Percentiles rank a stretch among this genome's conserved stretches.
phyloP scores from a whole-genome alignment of 1,140 invertebrate species.

The Papilio dardanus region DNA sequence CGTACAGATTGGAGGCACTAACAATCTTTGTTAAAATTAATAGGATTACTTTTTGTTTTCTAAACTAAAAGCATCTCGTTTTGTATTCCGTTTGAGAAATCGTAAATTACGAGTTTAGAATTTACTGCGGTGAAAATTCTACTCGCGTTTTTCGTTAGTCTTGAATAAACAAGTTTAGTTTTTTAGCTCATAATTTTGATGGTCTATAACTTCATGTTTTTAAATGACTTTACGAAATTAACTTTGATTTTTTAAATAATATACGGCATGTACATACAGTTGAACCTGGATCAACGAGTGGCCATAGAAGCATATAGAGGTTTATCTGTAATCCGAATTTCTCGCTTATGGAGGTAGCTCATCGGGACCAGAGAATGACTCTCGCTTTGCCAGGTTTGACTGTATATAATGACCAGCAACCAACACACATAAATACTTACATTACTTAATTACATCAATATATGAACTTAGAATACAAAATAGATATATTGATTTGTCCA shows the following conservation, averaged over 20 bases:
- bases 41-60: slow-evolving; percentile 15
- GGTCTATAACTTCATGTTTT: neutral
- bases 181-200: neutral
- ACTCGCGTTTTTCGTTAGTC: neutral
- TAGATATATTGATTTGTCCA: neutral
- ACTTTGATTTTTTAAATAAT: no score
- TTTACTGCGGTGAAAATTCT: neutral
- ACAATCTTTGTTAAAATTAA: neutral
- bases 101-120: slow-evolving; percentile 10
- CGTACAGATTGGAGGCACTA: neutral
- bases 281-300: no score
- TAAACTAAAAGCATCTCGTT: slow-evolving; percentile 6
- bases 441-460: no score
- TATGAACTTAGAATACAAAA: neutral
- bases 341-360: no score
- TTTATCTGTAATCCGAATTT: no score
- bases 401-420: no score
- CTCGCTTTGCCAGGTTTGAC: no score
- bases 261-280: no score
- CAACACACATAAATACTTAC: no score
- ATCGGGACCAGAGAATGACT: no score
- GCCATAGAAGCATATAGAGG: no score
- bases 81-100: neutral
- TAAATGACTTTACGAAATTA: neutral
- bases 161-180: neutral